Conservation (phyloP, 2,113 vertebrate genomes). For the Gymnobelideus leadbeateri region DNA sequence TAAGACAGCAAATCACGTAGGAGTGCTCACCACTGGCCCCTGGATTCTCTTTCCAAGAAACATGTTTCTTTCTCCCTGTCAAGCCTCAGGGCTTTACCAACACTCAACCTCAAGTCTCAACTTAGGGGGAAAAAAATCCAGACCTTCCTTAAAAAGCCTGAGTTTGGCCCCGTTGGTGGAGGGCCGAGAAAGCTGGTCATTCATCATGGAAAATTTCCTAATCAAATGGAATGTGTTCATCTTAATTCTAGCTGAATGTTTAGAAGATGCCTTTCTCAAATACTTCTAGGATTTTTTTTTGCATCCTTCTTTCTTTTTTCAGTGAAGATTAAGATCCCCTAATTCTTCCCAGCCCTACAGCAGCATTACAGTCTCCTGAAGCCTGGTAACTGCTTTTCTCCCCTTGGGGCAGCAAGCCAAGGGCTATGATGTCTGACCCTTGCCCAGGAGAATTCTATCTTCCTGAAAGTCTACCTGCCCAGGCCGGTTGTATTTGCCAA, state of each 20-base stretch:
- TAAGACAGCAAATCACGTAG: slow-evolving; percentile 4
- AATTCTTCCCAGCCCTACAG: neutral
- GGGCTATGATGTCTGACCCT: neutral
- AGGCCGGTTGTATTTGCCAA: neutral
- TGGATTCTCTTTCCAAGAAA: slow-evolving; percentile 39
- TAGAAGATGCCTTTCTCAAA: slow-evolving; percentile 81
- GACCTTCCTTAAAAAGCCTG: slow-evolving; percentile 46
- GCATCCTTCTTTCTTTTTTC: neutral
- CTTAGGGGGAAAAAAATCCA: slow-evolving; percentile 10
- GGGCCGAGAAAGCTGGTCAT: slow-evolving; percentile 78
- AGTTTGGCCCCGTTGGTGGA: slow-evolving; percentile 79
- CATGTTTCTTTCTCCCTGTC: slow-evolving; percentile 26
- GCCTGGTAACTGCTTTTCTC: neutral
- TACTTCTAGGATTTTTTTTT: slow-evolving; percentile 51
- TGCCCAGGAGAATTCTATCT: slow-evolving; percentile 28
- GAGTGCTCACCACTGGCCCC: neutral
- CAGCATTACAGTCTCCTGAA: neutral
- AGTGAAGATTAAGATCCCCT: neutral
- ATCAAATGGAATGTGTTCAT: slow-evolving; percentile 81
- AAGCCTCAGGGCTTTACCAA: slow-evolving; percentile 23
- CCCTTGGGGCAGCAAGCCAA: neutral
- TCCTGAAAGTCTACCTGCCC: neutral
- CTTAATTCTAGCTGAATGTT: slow-evolving; percentile 83
- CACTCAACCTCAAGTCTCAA: neutral
- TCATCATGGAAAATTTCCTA: slow-evolving; percentile 85